These are phyloP conservation scores for Helogale parvula DNA, from an alignment of 2,113 vertebrate species.

Conservation along the genomic window DNA sequence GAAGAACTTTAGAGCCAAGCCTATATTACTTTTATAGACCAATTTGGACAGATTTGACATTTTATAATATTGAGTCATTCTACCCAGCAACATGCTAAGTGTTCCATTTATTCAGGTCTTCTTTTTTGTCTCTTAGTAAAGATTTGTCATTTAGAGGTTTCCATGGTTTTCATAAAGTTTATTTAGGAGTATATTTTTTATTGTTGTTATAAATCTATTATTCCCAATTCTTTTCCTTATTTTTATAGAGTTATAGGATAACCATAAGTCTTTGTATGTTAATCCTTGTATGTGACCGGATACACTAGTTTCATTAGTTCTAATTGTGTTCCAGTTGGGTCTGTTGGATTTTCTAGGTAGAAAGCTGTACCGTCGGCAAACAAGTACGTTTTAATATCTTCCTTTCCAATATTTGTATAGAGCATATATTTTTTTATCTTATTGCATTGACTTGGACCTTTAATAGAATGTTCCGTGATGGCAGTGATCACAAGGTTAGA, in stretches of 20 bases:
- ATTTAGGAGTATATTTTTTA: neutral
- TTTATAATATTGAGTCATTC: neutral
- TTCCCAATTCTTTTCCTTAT: neutral
- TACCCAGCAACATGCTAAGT: neutral
- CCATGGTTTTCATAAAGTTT: neutral
- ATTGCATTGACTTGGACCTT: neutral
- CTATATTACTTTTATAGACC: neutral
- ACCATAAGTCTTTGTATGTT: neutral
- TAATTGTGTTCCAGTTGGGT: conserved; percentile 15
- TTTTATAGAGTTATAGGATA: neutral
- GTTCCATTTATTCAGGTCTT: neutral
- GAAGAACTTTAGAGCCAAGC: conserved; percentile 29
- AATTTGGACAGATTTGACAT: neutral
- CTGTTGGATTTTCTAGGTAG: conserved; percentile 23
- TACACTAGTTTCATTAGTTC: neutral
- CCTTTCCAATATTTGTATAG: neutral
- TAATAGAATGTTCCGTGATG: neutral
- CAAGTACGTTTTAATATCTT: neutral
- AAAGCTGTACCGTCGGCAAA: neutral
- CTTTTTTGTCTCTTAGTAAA: neutral
- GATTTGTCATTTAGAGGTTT: neutral
- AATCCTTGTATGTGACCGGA: conserved; percentile 2
- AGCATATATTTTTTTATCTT: conserved; percentile 9
- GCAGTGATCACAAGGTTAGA: neutral
- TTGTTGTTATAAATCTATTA: neutral